Evolutionary conservation across 1,140 invertebrate species (phyloP), one percentile per base, ranked within the genome.

Genomic region (Formica selysi): DNA sequence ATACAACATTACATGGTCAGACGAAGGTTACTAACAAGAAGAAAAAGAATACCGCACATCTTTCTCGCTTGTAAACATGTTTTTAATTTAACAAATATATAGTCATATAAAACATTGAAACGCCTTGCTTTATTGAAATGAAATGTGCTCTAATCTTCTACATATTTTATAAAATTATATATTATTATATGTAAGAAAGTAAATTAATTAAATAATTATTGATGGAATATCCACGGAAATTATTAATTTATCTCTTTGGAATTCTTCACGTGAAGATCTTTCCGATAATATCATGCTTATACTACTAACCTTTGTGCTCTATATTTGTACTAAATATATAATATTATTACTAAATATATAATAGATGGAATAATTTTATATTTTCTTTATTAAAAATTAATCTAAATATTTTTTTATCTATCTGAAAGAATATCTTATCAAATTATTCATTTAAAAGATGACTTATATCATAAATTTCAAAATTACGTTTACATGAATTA

Each of bases 21-120:
- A 98, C 95, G 98, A 98, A 89, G 98, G 98, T 71, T 98, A 98
- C 93, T 98, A 95, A 96, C 29, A 51, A 7, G 2, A 16, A 11
- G 2, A 51, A 57, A 11, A 67, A 67, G 29, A 19, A 61, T 19
- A 3, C 8, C 3, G 22, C 0, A 38, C 44, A 29, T 2, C 29
- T 0, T 51, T 13, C n/a, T 19, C 11, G 8, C 0, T 62, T 13
- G 26, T 3, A 26, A 13, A 61, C 26, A 32, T 62, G 1, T n/a
- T 65, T 36, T 65, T 10, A 65, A 29, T 1, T 70, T 57, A 59
- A 70, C 5, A 38, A 70, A 65, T 38, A 11, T 76, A 32, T 32
- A 48, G 6, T 48, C 11, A 51, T 51, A 44, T 44, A 32, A 51
- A 10, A n/a, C n/a, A 68, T 54, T 80, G 26, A 57, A 70, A 51